Conservation (phyloP, 2,888 invertebrate genomes). For the Drosophila siamana region DNA sequence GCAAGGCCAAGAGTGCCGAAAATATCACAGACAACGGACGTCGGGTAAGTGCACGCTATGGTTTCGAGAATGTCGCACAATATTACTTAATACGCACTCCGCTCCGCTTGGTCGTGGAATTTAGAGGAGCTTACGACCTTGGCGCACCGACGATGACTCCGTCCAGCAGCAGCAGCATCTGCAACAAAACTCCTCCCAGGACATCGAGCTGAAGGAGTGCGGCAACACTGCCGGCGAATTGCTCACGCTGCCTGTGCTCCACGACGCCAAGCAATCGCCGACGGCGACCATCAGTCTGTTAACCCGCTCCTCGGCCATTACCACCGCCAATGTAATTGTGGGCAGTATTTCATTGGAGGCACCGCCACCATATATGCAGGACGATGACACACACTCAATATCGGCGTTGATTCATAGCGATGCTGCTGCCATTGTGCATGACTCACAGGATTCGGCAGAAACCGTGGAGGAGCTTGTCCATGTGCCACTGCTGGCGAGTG, state of each 20-base stretch:
- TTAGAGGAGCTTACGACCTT: constrained; percentile 84
- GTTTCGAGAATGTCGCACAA: background rate
- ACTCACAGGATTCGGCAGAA: constrained; percentile 79
- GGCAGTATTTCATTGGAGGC: constrained; percentile 85
- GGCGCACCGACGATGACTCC: constrained; percentile 83
- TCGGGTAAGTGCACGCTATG: constrained; percentile 70
- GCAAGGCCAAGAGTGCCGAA: constrained; percentile 92
- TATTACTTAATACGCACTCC: background rate
- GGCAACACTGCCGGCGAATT: constrained; percentile 61
- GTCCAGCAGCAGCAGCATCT: constrained; percentile 64
- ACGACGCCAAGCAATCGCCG: constrained; percentile 58
- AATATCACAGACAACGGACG: constrained; percentile 87
- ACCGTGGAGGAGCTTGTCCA: constrained; percentile 81
- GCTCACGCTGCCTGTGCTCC: constrained; percentile 73
- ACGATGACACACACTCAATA: constrained; percentile 70
- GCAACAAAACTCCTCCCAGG: constrained; percentile 67
- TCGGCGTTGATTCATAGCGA: constrained; percentile 66
- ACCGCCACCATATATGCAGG: constrained; percentile 83
- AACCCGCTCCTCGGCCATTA: constrained; percentile 80
- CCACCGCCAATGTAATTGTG: constrained; percentile 83
- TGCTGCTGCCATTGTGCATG: constrained; percentile 61
- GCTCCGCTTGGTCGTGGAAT: background rate
- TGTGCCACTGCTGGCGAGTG: constrained; percentile 68
- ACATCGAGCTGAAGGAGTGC: constrained; percentile 72
- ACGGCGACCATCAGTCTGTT: constrained; percentile 68